Evolutionary conservation across 2,113 vertebrate genomes (phyloP).

Genomic region (Mixornis gularis): DNA sequence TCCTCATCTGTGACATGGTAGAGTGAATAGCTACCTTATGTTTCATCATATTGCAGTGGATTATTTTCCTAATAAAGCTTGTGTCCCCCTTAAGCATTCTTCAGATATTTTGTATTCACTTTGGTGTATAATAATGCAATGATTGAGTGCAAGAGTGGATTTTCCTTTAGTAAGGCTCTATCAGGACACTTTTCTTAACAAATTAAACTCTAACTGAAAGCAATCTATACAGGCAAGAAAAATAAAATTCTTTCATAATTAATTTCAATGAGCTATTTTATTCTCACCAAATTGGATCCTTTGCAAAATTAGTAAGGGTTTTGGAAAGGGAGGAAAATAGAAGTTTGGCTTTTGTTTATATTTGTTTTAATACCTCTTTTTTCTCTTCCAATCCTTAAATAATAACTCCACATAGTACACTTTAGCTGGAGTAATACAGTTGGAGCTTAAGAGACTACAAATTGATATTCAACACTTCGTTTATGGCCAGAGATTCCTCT

Average conservation of each 20-base stretch:
- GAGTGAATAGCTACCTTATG: constrained; percentile 68
- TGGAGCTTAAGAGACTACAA: neutral
- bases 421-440: neutral
- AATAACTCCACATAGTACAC: neutral
- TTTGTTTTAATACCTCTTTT: neutral
- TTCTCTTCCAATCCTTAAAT: neutral
- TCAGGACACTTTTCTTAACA: constrained; percentile 22
- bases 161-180: constrained; percentile 35
- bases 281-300: neutral
- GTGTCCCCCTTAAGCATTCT: constrained; percentile 46
- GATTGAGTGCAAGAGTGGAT: constrained; percentile 47
- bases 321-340: neutral
- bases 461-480: neutral
- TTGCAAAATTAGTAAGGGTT: neutral
- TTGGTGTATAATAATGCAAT: constrained; percentile 34
- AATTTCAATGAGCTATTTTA: constrained; percentile 11
- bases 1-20: constrained; percentile 59
- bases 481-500: neutral
- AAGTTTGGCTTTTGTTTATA: neutral
- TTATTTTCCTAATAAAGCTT: constrained; percentile 70
- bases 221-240: constrained; percentile 6
- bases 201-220: constrained; percentile 51
- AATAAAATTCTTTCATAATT: neutral
- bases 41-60: constrained; percentile 68
- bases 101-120: constrained; percentile 50